Evolutionary conservation across 2,888 invertebrate species (phyloP), one percentile per base, ranked within the genome.

Genomic region (Belgica antarctica): DNA sequence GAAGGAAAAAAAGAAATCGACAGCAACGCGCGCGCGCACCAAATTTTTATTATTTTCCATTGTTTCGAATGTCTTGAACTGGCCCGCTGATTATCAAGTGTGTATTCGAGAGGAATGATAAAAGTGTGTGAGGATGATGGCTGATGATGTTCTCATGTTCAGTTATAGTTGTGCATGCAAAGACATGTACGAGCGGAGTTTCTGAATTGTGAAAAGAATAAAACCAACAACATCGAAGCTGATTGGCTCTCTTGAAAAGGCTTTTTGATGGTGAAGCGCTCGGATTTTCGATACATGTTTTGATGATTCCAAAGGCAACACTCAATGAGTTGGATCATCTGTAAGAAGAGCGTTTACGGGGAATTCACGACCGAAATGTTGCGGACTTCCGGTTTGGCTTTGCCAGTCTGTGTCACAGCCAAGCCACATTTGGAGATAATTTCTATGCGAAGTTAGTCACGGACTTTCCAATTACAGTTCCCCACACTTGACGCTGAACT

Each of bases 141-240:
- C n/a, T n/a, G n/a, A 41, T 41, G 41, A 41, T 41, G 41, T 41
- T 12, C n/a, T n/a, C n/a, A n/a, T n/a, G n/a, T n/a, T n/a, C n/a
- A n/a, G 15, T 41, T n/a, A 41, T 41, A 41, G 41, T 41, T 41
- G 41, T 41, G 41, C 41, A 41, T n/a, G n/a, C 41, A 41, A 41
- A 41, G 34, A 15, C 41, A 41, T 2, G 15, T n/a, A 41, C 41
- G 2, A 31, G 10, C 31, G 31, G 10, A n/a, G 41, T 41, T n/a
- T n/a, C n/a, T 15, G 41, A 41, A n/a, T n/a, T n/a, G n/a, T 5
- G 41, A 41, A 41, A 41, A 41, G 12, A 41, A 41, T 41, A 41
- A 41, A 41, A 41, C 15, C 41, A 41, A 41, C 41, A 41, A 41
- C 41, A 41, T 41, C 41, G 15, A 15, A n/a, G 41, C 41, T 41